Percentiles rank a stretch among this genome's conserved stretches.
These are phyloP conservation scores for Aldabrachelys gigantea DNA, from an alignment of 2,113 vertebrate species.

Conservation along the genomic window DNA sequence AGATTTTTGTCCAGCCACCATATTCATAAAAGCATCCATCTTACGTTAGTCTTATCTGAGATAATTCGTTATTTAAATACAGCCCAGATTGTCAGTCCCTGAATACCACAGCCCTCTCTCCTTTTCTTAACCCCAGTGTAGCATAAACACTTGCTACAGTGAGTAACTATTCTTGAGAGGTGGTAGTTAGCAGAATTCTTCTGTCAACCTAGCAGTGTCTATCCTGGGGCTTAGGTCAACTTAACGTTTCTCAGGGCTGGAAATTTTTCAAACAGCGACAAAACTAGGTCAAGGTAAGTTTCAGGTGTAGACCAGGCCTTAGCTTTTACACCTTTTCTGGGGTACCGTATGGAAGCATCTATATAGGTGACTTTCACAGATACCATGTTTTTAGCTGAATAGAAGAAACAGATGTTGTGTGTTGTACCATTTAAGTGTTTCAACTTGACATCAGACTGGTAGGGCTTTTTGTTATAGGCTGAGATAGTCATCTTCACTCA, in stretches of 20 bases:
- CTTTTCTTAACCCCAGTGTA: background rate
- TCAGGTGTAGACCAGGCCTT: background rate
- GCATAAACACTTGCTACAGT: background rate
- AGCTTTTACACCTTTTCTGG: background rate
- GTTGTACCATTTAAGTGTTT: background rate
- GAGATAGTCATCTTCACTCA: background rate
- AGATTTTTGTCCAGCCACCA: background rate
- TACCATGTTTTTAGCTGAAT: background rate
- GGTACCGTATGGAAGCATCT: background rate
- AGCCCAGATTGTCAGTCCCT: background rate
- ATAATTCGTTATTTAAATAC: background rate
- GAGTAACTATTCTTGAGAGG: background rate
- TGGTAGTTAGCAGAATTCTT: background rate
- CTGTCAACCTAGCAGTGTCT: background rate
- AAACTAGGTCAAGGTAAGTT: background rate
- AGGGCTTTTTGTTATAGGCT: constrained; percentile 18
- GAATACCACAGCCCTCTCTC: background rate
- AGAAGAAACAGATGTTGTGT: background rate
- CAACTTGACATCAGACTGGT: constrained; percentile 19
- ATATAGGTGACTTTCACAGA: background rate
- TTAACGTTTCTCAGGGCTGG: background rate
- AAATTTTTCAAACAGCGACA: background rate
- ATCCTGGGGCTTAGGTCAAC: background rate
- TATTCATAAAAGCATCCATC: background rate
- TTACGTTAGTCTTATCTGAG: background rate